Conservation (phyloP, 2,113 vertebrate species). For the Bagarius yarrelli region DNA sequence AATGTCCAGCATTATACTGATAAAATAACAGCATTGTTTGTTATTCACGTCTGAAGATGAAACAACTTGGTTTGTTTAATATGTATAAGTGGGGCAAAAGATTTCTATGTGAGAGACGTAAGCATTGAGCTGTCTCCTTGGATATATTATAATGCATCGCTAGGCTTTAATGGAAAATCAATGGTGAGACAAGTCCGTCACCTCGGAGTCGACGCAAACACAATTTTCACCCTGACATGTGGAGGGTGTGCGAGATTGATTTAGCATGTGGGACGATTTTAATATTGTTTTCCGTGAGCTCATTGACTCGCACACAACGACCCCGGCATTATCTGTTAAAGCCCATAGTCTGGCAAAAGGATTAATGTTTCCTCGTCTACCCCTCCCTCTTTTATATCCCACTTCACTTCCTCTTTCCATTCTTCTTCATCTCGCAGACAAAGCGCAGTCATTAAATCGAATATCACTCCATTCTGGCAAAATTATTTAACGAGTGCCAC, state of each 20-base stretch:
- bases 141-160: slow-evolving; percentile 52
- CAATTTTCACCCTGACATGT: slow-evolving; percentile 74
- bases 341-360: slow-evolving; percentile 39
- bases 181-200: slow-evolving; percentile 69
- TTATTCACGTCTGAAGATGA: neutral
- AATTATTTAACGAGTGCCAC: slow-evolving; percentile 5
- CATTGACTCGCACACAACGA: slow-evolving; percentile 69
- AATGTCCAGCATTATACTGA: slow-evolving; percentile 37
- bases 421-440: slow-evolving; percentile 46
- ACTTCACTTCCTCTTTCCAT: slow-evolving; percentile 26
- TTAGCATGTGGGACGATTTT: slow-evolving; percentile 69
- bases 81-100: neutral
- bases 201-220: slow-evolving; percentile 66
- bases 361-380: slow-evolving; percentile 35
- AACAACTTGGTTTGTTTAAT: neutral
- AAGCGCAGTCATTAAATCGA: slow-evolving; percentile 28
- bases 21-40: slow-evolving; percentile 39
- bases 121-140: slow-evolving; percentile 20
- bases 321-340: slow-evolving; percentile 68
- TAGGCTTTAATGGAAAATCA: slow-evolving; percentile 75
- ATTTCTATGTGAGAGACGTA: slow-evolving; percentile 20
- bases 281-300: slow-evolving; percentile 67
- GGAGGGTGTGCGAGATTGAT: slow-evolving; percentile 71
- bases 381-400: slow-evolving; percentile 34
- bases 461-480: slow-evolving; percentile 14